These are phyloP conservation scores for Misgurnus anguillicaudatus DNA, from an alignment of 2,113 vertebrate species.

Conservation along the genomic window DNA sequence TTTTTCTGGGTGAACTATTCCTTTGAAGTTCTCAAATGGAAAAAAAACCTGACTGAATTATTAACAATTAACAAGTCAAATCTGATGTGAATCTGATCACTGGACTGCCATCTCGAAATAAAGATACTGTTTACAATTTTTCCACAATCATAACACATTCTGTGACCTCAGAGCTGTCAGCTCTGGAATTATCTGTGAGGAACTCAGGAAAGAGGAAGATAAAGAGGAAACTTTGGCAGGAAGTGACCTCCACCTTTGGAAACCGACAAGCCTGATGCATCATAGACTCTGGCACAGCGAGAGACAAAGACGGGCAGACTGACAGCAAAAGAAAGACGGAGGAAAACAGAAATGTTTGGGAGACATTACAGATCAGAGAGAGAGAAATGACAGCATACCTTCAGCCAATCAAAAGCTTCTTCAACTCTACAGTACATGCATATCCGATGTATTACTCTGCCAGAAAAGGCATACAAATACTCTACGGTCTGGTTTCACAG, in stretches of 20 bases:
- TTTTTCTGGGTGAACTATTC: neutral
- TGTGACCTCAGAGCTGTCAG: conserved; percentile 5
- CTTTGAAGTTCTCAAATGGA: neutral
- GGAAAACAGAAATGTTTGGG: neutral
- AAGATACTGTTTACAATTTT: neutral
- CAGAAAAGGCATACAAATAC: neutral
- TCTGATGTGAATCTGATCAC: neutral
- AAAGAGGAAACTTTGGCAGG: conserved; percentile 77
- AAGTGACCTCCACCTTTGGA: conserved; percentile 79
- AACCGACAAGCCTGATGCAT: conserved; percentile 67
- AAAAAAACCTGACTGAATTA: neutral
- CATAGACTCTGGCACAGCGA: conserved; percentile 61
- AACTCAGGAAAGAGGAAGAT: conserved; percentile 80
- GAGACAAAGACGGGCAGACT: conserved; percentile 42
- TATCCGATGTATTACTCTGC: neutral
- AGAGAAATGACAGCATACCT: conserved; percentile 5
- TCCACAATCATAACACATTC: neutral
- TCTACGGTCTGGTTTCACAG: neutral
- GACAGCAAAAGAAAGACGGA: neutral
- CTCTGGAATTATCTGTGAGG: conserved; percentile 48
- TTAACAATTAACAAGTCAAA: conserved; percentile 8
- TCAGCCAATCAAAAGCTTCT: neutral
- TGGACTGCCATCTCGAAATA: neutral
- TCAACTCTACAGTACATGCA: neutral
- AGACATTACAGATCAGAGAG: neutral